A percentile compares a stretch with the other conserved stretches of the same genome.
These are phyloP conservation scores for Imbricaverruca yamaguchii DNA, from an alignment of 2,888 invertebrate genomes.

Conservation along the genomic window DNA sequence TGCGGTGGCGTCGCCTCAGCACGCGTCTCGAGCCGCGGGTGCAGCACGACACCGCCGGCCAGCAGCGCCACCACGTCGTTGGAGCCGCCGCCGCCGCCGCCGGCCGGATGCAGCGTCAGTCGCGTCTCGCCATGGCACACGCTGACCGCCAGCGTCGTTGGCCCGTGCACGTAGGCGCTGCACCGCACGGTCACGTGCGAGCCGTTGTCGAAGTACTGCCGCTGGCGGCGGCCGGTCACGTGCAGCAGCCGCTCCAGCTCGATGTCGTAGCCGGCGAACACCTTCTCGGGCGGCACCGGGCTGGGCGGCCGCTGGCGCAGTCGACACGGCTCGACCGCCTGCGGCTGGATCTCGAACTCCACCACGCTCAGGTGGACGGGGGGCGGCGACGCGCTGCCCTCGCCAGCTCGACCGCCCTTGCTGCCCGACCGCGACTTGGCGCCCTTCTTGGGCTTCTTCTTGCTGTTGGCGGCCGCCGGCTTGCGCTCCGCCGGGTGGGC, in stretches of 20 bases:
- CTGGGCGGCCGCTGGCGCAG: neutral
- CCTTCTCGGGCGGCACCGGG: conserved; percentile 2
- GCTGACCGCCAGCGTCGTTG: neutral
- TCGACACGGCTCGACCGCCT: too few relatives aligned
- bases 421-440: neutral
- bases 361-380: neutral
- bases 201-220: conserved; percentile 11
- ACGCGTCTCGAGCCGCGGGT: neutral
- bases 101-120: neutral
- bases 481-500: neutral
- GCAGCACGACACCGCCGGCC: neutral
- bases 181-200: neutral
- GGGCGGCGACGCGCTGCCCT: neutral
- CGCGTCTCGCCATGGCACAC: neutral
- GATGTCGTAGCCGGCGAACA: conserved; percentile 5
- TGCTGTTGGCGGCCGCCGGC: neutral
- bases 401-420: neutral
- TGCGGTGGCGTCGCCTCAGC: neutral
- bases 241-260: conserved; percentile 8
- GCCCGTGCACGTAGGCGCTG: neutral
- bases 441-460: neutral
- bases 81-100: too few relatives aligned
- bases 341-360: conserved; percentile 3
- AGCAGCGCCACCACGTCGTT: neutral
- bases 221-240: conserved; percentile 4